Evolutionary conservation across 2,113 vertebrate species (phyloP), one percentile per base, ranked within the genome.

Genomic region (Condylura cristata): DNA sequence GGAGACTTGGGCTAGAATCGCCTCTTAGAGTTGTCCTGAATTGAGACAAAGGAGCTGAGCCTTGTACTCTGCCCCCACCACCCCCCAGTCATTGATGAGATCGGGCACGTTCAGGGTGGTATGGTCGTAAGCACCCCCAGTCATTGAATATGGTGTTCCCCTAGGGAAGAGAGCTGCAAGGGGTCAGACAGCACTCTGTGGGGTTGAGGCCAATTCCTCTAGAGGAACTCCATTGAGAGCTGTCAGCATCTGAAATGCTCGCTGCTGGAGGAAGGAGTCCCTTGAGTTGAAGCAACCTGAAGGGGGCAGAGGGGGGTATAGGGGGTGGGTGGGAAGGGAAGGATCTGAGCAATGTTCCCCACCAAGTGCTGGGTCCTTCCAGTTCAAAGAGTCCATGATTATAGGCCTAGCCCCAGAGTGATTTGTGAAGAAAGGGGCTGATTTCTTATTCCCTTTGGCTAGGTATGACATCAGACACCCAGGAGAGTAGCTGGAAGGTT

Each of bases 401-500:
- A 86, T n/a, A n/a, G 53, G 87, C 83, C 37, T 60, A 84, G 37
- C 4, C 39, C 12, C 22, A 32, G 78, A 61, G 65, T 60, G 88
- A 68, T 53, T 46, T 83, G 46, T 63, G 58, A 30, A 88, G 86
- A 92, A 76, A 75, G n/a, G 46, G 44, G 28, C 91, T 48, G 30
- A 37, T 84, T 79, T 93, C 58, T 34, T 79, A 87, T 51, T 94
- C 37, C 34, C 70, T 79, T 79, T 74, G 58, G 46, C 37, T 65
- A 93, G 39, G 34, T 84, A 53, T 75, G 79, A 86, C 46, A 80
- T 86, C 95, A 95, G 90, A 82, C 5, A 60, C 75, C 87, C 70
- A 66, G 51, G 89, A 90, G 56, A 92, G 68, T 66, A 91, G 71
- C 76, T 90, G 37, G 39, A 90, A 96, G 44, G 34, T 92, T 95